A percentile compares a stretch with the other conserved stretches of the same genome.
Evolutionary conservation across 2,888 invertebrate genomes (phyloP).

Genomic region (Kryphioiulus occultus): DNA sequence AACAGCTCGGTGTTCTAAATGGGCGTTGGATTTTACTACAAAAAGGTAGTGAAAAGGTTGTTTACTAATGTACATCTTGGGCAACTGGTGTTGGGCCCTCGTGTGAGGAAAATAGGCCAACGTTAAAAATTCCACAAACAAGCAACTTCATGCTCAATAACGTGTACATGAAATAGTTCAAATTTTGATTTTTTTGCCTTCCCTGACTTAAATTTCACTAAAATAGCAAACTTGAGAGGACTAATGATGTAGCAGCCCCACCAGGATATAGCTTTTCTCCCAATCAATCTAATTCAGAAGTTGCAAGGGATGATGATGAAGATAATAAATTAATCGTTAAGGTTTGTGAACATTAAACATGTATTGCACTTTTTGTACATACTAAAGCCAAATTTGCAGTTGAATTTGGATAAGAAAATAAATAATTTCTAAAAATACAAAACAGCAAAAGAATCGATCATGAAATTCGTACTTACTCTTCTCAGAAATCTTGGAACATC

Average conservation of each 20-base stretch:
- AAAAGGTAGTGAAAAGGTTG: not conserved
- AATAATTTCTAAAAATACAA: no score
- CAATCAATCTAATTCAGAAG: constrained; percentile 76
- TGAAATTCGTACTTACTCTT: not conserved
- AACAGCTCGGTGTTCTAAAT: not conserved
- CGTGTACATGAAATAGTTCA: no score
- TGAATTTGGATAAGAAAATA: no score
- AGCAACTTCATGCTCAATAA: no score
- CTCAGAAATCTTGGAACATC: constrained; percentile 89
- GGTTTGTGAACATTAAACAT: constrained; percentile 56
- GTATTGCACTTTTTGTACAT: no score
- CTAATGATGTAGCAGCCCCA: constrained; percentile 74
- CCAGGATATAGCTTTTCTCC: constrained; percentile 83
- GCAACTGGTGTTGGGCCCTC: no score
- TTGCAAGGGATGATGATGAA: constrained; percentile 71
- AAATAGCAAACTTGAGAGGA: not conserved
- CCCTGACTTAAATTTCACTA: not conserved
- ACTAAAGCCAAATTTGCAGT: no score
- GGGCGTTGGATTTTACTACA: constrained; percentile 45
- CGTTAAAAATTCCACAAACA: no score
- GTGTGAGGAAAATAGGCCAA: no score
- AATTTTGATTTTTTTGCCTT: no score
- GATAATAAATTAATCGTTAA: constrained; percentile 88
- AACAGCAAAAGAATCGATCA: no score
- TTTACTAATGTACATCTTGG: not conserved